phyloP scores from a whole-genome alignment of 1,140 invertebrate species.

The Orchesella cincta region DNA sequence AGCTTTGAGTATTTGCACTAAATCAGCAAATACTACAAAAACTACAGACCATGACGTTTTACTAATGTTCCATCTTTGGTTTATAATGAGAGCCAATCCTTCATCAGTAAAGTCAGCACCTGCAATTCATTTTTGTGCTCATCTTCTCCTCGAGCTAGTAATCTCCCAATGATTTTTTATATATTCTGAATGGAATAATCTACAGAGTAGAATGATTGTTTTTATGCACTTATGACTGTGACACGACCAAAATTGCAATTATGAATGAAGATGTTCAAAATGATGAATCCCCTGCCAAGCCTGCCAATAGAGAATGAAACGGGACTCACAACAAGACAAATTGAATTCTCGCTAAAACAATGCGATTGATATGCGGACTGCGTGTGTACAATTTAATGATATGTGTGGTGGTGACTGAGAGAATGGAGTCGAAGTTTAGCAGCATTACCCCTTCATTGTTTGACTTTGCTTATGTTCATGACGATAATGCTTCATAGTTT shows the following conservation, averaged over 20 bases:
- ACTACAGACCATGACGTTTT: too few species aligned
- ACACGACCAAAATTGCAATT: conserved; percentile 27
- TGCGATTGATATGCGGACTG: conserved; percentile 3
- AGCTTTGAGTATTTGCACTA: too few species aligned
- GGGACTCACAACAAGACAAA: conserved; percentile 21
- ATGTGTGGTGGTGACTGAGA: background rate
- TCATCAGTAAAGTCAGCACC: background rate
- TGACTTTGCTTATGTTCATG: background rate
- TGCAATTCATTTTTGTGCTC: too few species aligned
- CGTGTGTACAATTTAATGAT: conserved; percentile 3
- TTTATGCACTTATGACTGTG: conserved; percentile 5
- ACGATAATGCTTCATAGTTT: background rate
- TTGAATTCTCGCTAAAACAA: conserved; percentile 19
- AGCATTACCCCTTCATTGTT: background rate
- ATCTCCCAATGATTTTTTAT: too few species aligned
- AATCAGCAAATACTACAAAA: too few species aligned
- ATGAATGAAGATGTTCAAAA: conserved; percentile 20
- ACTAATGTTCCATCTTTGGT: too few species aligned
- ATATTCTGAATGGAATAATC: too few species aligned
- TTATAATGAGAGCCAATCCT: background rate
- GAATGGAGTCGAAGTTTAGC: background rate
- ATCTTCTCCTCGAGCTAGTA: too few species aligned
- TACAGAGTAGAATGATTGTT: too few species aligned
- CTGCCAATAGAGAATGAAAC: conserved; percentile 9
- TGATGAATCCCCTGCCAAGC: conserved; percentile 16